Evolutionary conservation across 2,113 vertebrate genomes (phyloP).

Genomic region (Phalacrocorax brasilianus): DNA sequence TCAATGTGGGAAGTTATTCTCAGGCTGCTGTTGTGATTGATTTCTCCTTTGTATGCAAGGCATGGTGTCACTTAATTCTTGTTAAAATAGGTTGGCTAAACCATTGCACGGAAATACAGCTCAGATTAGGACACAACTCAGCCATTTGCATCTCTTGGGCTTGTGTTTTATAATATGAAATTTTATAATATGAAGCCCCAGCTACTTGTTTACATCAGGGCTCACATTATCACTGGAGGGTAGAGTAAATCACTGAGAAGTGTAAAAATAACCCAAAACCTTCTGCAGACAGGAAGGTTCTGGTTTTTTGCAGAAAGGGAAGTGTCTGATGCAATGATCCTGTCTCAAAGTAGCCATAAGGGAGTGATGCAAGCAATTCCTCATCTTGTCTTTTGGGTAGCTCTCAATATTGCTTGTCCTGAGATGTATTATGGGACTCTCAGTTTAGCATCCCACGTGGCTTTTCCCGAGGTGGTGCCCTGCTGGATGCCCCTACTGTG

Average conservation of each 20-base stretch:
- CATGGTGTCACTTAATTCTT: neutral
- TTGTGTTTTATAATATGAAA: neutral
- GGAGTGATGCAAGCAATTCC: neutral
- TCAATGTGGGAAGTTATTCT: neutral
- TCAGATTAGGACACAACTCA: neutral
- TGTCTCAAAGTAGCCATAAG: neutral
- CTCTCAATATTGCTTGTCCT: neutral
- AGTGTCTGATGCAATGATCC: fast-evolving
- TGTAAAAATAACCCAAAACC: neutral
- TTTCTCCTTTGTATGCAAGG: neutral
- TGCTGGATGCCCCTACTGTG: neutral
- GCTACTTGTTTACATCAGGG: neutral
- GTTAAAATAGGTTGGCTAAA: neutral
- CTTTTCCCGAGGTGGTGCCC: neutral
- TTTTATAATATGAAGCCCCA: neutral
- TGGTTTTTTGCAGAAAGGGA: neutral
- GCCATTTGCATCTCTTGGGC: neutral
- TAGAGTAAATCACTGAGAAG: neutral
- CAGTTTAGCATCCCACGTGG: fast-evolving
- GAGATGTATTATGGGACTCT: fast-evolving
- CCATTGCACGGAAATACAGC: neutral
- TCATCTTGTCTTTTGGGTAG: fast-evolving
- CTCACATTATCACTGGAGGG: neutral
- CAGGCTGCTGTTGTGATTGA: fast-evolving
- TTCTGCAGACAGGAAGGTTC: neutral